Percentiles rank a stretch among this genome's conserved stretches.
Evolutionary conservation across 64 coral and sea anemone genomes (phyloP).

Genomic region (Platygyra sinensis): DNA sequence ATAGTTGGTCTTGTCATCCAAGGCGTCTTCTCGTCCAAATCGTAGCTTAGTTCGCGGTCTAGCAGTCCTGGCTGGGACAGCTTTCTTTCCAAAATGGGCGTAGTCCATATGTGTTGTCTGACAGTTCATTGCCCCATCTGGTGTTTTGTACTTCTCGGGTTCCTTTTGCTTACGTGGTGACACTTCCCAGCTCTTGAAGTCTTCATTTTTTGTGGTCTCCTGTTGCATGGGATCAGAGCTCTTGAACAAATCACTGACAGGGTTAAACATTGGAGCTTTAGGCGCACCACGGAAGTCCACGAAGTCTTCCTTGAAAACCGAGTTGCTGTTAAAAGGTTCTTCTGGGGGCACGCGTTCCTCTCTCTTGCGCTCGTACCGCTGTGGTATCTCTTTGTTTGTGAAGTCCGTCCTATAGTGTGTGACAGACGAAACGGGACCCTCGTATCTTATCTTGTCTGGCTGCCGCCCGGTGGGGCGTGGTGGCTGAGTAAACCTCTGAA

Average conservation of each 20-base stretch:
- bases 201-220: conserved; percentile 64
- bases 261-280: conserved; percentile 78
- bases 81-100: conserved; percentile 74
- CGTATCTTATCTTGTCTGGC: conserved; percentile 80
- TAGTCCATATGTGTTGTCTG: conserved; percentile 90
- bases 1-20: conserved; percentile 89
- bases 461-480: conserved; percentile 87
- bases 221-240: conserved; percentile 73
- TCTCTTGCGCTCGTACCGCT: conserved; percentile 56
- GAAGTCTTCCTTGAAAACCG: conserved; percentile 84
- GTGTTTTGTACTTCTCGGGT: conserved; percentile 77
- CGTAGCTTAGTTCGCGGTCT: conserved; percentile 89
- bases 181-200: conserved; percentile 76
- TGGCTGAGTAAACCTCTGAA: conserved; percentile 78
- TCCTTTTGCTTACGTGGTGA: conserved; percentile 75
- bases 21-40: conserved; percentile 78
- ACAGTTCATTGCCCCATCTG: conserved; percentile 74
- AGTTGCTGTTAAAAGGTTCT: conserved; percentile 84
- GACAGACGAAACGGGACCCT: conserved; percentile 18
- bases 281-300: conserved; percentile 63
- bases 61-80: conserved; percentile 73
- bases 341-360: conserved; percentile 65
- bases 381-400: conserved; percentile 71
- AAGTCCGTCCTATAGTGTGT: conserved; percentile 70
- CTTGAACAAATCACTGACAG: conserved; percentile 84